These are phyloP conservation scores for Trypoxylus dichotomus DNA, from an alignment of 1,140 invertebrate genomes.

Conservation along the genomic window DNA sequence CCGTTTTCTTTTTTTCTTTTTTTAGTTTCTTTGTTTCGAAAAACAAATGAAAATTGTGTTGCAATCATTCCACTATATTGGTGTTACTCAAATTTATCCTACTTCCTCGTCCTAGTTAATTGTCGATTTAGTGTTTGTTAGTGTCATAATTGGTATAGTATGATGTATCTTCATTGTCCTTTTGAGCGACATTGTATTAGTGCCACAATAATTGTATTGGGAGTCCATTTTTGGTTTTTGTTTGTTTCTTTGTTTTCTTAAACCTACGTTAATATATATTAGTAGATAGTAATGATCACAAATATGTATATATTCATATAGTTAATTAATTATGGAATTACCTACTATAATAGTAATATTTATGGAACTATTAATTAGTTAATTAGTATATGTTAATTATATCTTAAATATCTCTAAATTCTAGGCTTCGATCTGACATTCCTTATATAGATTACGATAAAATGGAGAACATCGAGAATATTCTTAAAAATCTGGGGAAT, in stretches of 20 bases:
- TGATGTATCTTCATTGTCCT: neutral
- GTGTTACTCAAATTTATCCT: neutral
- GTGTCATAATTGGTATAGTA: constrained; percentile 14
- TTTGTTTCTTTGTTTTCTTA: neutral
- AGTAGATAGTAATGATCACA: constrained; percentile 19
- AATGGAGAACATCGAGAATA: neutral
- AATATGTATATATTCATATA: constrained; percentile 23
- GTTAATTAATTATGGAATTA: neutral
- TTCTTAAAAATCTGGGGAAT: neutral
- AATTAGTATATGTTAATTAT: neutral
- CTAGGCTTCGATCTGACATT: neutral
- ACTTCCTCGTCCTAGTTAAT: neutral
- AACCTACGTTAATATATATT: constrained; percentile 4
- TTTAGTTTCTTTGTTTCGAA: neutral
- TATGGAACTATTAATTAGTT: no score
- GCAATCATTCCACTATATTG: neutral
- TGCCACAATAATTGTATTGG: constrained; percentile 49
- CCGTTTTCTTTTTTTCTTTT: neutral
- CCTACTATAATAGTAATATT: neutral
- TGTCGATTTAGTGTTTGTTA: neutral
- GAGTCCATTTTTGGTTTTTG: constrained; percentile 35
- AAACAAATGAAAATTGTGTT: constrained; percentile 24
- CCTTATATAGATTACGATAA: neutral
- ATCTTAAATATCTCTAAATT: constrained; percentile 10
- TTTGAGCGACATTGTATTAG: constrained; percentile 33